Conservation (phyloP, 2,888 invertebrate genomes). For the Thera obeliscata region DNA sequence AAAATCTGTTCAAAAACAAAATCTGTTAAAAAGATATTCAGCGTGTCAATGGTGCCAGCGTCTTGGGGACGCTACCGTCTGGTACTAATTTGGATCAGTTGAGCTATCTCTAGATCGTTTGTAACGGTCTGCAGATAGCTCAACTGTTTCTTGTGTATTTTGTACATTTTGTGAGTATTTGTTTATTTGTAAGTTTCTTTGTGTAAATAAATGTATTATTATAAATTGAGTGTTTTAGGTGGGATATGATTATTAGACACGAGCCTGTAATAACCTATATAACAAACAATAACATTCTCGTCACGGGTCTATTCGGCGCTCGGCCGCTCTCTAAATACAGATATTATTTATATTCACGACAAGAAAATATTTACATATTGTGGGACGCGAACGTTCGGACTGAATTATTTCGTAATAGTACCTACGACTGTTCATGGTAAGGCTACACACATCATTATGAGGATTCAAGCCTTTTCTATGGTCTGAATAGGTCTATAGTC, state of each 20-base stretch:
- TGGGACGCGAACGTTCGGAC: constrained; percentile 19
- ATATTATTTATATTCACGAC: constrained; percentile 20
- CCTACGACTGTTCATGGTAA: constrained; percentile 1
- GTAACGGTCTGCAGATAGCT: too few species aligned
- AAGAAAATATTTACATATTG: constrained; percentile 30
- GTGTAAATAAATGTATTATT: background rate
- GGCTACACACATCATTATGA: background rate
- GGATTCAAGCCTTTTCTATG: background rate
- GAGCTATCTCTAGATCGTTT: too few species aligned
- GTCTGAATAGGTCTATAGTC: background rate
- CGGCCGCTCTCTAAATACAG: constrained; percentile 9
- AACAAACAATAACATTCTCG: background rate
- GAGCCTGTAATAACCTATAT: constrained; percentile 4
- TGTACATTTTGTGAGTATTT: too few species aligned
- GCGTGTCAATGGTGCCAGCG: too few species aligned
- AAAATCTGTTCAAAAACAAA: too few species aligned
- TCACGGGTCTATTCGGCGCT: constrained; percentile 10
- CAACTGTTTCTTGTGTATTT: too few species aligned
- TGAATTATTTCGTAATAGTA: constrained; percentile 20
- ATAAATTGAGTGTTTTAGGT: background rate
- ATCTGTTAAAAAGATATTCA: too few species aligned
- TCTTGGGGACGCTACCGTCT: too few species aligned
- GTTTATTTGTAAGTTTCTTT: too few species aligned
- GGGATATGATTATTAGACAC: background rate
- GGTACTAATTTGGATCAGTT: too few species aligned